A percentile compares a stretch with the other conserved stretches of the same genome.
Evolutionary conservation across 2,888 invertebrate species (phyloP).

Genomic region (Drosophila nr. medialis): DNA sequence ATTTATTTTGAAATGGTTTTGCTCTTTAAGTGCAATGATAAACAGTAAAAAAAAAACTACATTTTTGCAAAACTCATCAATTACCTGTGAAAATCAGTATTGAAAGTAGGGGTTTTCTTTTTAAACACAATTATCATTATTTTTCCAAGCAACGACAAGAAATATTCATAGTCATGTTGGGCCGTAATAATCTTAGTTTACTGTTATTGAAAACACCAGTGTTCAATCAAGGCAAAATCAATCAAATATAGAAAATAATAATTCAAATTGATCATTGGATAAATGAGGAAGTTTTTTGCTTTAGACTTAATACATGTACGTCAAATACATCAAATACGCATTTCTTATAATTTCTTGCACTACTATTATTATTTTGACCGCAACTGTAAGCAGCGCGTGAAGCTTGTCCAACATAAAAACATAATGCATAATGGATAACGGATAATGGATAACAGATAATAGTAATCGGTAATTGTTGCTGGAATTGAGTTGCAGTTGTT

Average conservation of each 20-base stretch:
- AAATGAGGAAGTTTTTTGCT: neutral
- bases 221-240: neutral
- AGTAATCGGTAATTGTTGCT: neutral
- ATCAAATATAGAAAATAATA: neutral
- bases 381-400: neutral
- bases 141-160: neutral
- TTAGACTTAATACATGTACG: neutral
- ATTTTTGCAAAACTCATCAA: neutral
- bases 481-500: neutral
- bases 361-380: neutral
- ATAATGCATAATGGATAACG: neutral
- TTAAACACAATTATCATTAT: neutral
- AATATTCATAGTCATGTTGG: neutral
- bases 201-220: neutral
- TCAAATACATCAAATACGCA: neutral
- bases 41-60: neutral
- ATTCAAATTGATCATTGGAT: neutral
- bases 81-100: neutral
- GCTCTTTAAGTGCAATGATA: too few species aligned
- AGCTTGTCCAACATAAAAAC: neutral
- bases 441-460: neutral
- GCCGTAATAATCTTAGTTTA: neutral
- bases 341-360: neutral
- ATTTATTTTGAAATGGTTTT: neutral
- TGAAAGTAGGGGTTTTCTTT: neutral